Percentiles rank a stretch among this genome's conserved stretches.
Conservation (phyloP, 1,140 invertebrate species). For the Drosophila nikananu region DNA sequence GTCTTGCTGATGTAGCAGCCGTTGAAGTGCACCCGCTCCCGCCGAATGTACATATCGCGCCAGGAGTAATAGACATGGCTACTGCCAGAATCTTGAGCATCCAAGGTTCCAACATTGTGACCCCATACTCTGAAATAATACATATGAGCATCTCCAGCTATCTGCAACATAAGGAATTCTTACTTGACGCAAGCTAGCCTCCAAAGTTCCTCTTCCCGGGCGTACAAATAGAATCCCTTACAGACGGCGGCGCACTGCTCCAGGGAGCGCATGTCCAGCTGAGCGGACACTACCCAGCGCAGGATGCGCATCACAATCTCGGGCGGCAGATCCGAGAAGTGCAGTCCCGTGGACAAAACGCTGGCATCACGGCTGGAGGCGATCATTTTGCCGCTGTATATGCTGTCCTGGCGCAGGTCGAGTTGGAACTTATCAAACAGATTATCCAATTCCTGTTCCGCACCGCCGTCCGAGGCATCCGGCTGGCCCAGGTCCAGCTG, state of each 20-base stretch:
- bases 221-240: constrained; percentile 94
- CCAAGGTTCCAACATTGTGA: constrained; percentile 89
- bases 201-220: constrained; percentile 95
- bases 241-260: constrained; percentile 93
- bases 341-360: constrained; percentile 86
- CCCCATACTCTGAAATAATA: constrained; percentile 91
- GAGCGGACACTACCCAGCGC: constrained; percentile 95
- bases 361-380: constrained; percentile 63
- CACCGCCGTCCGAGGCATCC: constrained; percentile 1
- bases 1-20: constrained; percentile 98
- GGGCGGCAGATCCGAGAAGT: constrained; percentile 93
- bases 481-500: constrained; percentile 41
- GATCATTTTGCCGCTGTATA: constrained; percentile 63
- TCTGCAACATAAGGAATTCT: constrained; percentile 6
- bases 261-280: constrained; percentile 94
- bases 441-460: constrained; percentile 48
- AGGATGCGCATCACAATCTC: constrained; percentile 94
- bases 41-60: constrained; percentile 94
- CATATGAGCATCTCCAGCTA: neutral
- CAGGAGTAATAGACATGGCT: constrained; percentile 86
- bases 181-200: constrained; percentile 92
- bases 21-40: constrained; percentile 92
- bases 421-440: constrained; percentile 77
- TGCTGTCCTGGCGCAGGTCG: constrained; percentile 54
- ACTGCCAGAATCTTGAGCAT: constrained; percentile 36